Percentiles rank a stretch among this genome's conserved stretches.
Evolutionary conservation across 2,888 invertebrate genomes (phyloP).

Genomic region (Amiota communis): DNA sequence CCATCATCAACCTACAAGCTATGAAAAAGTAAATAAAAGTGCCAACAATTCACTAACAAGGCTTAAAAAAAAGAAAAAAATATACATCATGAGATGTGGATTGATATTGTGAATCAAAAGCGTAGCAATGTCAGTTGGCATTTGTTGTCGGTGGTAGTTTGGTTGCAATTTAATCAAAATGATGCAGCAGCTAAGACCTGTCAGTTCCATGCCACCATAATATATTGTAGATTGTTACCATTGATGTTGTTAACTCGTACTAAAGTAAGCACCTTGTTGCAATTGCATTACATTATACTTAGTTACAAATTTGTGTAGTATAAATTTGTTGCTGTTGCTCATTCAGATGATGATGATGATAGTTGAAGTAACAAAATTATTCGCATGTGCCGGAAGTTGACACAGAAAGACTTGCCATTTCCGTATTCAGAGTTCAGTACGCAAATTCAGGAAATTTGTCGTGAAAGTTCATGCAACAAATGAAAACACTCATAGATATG

Average conservation of each 20-base stretch:
- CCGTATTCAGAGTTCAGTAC: constrained; percentile 15
- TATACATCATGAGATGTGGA: not conserved
- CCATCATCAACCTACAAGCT: constrained; percentile 1
- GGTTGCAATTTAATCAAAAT: constrained; percentile 15
- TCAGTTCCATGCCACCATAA: not conserved
- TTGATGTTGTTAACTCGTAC: constrained; percentile 10
- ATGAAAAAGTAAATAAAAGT: not conserved
- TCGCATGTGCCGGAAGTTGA: constrained; percentile 25
- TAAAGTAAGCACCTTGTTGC: constrained; percentile 24
- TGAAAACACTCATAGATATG: not conserved
- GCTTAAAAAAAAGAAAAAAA: not conserved
- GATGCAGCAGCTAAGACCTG: constrained; percentile 11
- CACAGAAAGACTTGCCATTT: constrained; percentile 14
- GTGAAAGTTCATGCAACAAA: not conserved
- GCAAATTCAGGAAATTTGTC: constrained; percentile 18
- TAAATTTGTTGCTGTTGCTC: not conserved
- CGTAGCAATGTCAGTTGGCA: too few relatives aligned
- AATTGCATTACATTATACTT: constrained; percentile 17
- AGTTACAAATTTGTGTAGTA: not conserved
- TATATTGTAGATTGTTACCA: constrained; percentile 22
- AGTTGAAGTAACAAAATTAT: constrained; percentile 7
- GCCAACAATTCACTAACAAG: not conserved
- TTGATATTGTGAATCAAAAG: not conserved
- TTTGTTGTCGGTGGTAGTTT: not conserved
- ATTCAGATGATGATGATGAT: not conserved